phyloP scores from a whole-genome alignment of 2,888 invertebrate genomes.

The Syritta pipiens region DNA sequence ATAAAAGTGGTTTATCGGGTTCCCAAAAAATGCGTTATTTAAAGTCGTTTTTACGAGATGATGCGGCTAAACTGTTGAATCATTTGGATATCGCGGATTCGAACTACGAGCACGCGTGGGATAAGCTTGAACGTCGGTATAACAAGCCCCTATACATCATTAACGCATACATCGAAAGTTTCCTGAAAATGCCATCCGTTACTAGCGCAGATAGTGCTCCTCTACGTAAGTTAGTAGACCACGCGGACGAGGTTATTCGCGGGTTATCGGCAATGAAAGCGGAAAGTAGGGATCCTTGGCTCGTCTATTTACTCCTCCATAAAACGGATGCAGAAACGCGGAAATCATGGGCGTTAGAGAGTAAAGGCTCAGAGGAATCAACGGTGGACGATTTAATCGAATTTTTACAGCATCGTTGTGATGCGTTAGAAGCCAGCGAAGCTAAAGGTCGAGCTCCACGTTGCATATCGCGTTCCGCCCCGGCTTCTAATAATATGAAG shows the following conservation, averaged over 20 bases:
- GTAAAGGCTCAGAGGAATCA: neutral
- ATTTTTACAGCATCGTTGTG: conserved; percentile 4
- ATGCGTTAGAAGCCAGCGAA: conserved; percentile 10
- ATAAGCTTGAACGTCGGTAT: neutral
- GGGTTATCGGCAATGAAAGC: neutral
- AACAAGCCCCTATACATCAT: neutral
- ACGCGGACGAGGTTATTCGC: conserved; percentile 14
- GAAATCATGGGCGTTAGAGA: neutral
- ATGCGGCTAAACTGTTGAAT: neutral
- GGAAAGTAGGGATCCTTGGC: conserved; percentile 1
- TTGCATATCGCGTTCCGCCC: neutral
- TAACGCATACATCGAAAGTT: neutral
- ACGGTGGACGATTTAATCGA: neutral
- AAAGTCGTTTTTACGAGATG: neutral
- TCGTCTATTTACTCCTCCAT: neutral
- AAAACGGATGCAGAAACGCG: neutral
- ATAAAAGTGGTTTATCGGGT: neutral
- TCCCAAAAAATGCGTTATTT: conserved; percentile 2
- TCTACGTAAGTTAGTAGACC: conserved; percentile 3
- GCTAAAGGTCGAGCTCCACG: neutral
- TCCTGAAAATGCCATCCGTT: neutral
- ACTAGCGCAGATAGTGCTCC: neutral
- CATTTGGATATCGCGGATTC: neutral
- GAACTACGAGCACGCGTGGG: conserved; percentile 17
- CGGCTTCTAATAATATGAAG: neutral